A percentile compares a stretch with the other conserved stretches of the same genome.
Evolutionary conservation across 2,797 vertebrate genomes (phyloP).

Genomic region (Necrosyrtes monachus): DNA sequence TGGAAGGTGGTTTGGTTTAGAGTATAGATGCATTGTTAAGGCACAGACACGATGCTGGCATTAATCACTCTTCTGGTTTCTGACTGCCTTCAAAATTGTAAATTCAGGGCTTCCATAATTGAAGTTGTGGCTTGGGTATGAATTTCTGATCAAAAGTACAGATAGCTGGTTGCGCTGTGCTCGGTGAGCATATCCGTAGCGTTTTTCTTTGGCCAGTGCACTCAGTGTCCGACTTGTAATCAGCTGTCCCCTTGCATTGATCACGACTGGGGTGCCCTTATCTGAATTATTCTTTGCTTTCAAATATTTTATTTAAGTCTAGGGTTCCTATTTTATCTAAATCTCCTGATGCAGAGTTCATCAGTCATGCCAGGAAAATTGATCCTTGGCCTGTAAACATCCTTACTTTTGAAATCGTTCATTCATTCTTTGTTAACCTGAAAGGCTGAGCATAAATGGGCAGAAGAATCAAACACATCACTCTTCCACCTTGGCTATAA

Average conservation of each 20-base stretch:
- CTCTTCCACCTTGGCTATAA: background rate
- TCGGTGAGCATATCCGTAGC: background rate
- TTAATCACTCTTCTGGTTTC: background rate
- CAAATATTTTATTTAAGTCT: conserved; percentile 21
- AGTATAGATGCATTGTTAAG: background rate
- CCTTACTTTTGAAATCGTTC: background rate
- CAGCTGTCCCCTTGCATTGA: background rate
- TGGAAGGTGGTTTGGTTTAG: background rate
- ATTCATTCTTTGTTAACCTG: background rate
- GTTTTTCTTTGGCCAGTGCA: background rate
- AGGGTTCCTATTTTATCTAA: background rate
- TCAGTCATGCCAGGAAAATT: conserved; percentile 4
- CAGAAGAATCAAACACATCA: background rate
- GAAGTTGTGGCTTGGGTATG: background rate
- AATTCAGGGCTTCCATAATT: background rate
- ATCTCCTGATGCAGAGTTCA: background rate
- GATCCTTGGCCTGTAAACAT: background rate
- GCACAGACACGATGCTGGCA: background rate
- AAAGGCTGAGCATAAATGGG: background rate
- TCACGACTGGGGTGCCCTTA: background rate
- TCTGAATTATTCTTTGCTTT: conserved; percentile 7
- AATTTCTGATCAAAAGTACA: background rate
- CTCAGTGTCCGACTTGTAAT: background rate
- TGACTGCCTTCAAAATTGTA: background rate
- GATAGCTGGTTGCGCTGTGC: background rate